These are phyloP conservation scores for Hyperoplus immaculatus DNA, from an alignment of 2,797 vertebrate species.

Conservation along the genomic window DNA sequence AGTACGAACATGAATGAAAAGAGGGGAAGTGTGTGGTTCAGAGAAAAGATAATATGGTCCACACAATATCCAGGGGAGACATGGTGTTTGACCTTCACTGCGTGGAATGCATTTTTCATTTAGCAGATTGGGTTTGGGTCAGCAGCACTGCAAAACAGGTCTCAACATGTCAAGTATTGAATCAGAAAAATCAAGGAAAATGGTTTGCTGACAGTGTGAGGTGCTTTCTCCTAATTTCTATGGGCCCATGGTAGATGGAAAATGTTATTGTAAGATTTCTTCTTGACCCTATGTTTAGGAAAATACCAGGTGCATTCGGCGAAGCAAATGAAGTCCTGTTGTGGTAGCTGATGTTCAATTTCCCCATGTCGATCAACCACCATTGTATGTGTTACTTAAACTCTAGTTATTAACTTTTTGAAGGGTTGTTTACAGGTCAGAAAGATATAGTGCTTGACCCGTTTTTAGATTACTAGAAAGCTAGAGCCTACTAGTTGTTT, in stretches of 20 bases:
- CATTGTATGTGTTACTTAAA: neutral
- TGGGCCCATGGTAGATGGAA: neutral
- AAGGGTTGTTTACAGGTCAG: neutral
- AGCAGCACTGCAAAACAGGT: constrained; percentile 11
- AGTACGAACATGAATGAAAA: neutral
- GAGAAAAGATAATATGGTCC: neutral
- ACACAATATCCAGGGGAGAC: neutral
- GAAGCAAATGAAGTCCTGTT: too few relatives aligned
- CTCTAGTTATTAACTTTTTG: neutral
- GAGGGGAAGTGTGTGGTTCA: neutral
- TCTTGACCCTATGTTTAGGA: neutral
- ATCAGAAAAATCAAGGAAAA: neutral
- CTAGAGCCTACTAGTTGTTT: constrained; percentile 2
- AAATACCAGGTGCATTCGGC: too few relatives aligned
- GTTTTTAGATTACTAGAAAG: neutral
- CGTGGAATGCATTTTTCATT: constrained; percentile 31
- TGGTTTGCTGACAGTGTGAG: neutral
- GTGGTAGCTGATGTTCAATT: too few relatives aligned
- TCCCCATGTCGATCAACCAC: too few relatives aligned
- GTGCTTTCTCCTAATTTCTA: neutral
- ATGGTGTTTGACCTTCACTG: constrained; percentile 25
- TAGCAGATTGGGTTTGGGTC: constrained; percentile 1
- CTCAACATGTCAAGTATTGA: neutral
- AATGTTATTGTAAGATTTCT: neutral
- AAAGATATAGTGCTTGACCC: constrained; percentile 2